A percentile compares a stretch with the other conserved stretches of the same genome.
phyloP scores from a whole-genome alignment of 2,797 vertebrate genomes.

The Iguana delicatissima region DNA sequence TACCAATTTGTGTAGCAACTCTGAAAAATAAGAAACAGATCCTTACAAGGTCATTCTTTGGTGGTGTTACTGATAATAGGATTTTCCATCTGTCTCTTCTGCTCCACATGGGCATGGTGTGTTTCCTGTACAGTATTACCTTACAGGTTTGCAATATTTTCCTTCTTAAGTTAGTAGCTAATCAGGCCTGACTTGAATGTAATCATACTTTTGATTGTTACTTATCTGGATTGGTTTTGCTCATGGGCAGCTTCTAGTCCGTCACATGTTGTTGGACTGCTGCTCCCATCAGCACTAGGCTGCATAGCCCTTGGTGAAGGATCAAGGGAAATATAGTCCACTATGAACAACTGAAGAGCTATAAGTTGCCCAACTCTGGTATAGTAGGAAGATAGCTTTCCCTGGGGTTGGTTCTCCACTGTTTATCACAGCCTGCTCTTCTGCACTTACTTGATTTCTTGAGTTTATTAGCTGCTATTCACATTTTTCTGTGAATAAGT shows the following conservation, averaged over 20 bases:
- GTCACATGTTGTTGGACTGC: not conserved
- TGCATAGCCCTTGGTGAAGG: not conserved
- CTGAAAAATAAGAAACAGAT: not conserved
- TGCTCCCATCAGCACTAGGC: not conserved
- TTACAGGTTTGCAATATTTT: not conserved
- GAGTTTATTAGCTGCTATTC: not conserved
- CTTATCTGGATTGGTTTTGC: not conserved
- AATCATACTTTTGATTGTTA: not conserved
- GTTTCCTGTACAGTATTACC: not conserved
- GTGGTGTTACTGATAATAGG: not conserved
- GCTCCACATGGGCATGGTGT: not conserved
- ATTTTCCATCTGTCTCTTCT: not conserved
- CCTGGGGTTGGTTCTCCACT: not conserved
- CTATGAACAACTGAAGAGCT: no score
- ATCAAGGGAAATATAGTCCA: not conserved
- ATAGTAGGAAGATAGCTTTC: not conserved
- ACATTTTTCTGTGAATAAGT: not conserved
- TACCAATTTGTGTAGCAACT: not conserved
- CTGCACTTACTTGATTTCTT: not conserved
- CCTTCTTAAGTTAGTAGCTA: not conserved
- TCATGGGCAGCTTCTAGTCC: not conserved
- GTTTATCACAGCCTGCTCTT: not conserved
- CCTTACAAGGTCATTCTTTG: not conserved
- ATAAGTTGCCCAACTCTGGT: no score
- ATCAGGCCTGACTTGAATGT: not conserved